Conservation (phyloP, 2,888 invertebrate species). For the Coelogynopora nodosa region DNA sequence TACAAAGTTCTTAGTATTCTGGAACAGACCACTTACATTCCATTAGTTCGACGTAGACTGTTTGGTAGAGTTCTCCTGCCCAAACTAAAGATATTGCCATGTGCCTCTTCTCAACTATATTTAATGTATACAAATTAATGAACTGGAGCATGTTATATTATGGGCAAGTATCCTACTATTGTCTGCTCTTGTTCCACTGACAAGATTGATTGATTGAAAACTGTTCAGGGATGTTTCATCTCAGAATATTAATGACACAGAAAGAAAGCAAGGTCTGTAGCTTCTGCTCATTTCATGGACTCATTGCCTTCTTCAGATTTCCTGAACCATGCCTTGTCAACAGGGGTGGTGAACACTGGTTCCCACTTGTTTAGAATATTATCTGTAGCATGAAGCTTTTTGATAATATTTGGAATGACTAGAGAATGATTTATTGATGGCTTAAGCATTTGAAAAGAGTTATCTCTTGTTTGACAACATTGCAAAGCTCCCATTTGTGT, state of each 20-base stretch:
- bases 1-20: not conserved
- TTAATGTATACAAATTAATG: not conserved
- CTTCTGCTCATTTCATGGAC: too few species aligned
- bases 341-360: not conserved
- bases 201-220: not conserved
- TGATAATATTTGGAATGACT: too few species aligned
- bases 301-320: not conserved
- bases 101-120: not conserved
- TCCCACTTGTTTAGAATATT: not conserved
- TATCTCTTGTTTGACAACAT: too few species aligned
- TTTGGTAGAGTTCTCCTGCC: too few species aligned
- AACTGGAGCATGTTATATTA: constrained; percentile 14
- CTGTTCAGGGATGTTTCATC: not conserved
- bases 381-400: too few species aligned
- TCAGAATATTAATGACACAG: not conserved
- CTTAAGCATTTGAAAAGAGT: not conserved
- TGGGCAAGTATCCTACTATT: not conserved
- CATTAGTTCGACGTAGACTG: not conserved
- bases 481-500: constrained; percentile 11
- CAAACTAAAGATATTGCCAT: constrained; percentile 1
- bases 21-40: not conserved
- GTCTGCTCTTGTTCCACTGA: not conserved
- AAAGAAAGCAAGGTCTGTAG: not conserved
- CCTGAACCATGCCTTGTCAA: not conserved
- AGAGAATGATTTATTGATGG: not conserved